Conservation (phyloP, 2,888 invertebrate species). For the Cephus pygmeus region DNA sequence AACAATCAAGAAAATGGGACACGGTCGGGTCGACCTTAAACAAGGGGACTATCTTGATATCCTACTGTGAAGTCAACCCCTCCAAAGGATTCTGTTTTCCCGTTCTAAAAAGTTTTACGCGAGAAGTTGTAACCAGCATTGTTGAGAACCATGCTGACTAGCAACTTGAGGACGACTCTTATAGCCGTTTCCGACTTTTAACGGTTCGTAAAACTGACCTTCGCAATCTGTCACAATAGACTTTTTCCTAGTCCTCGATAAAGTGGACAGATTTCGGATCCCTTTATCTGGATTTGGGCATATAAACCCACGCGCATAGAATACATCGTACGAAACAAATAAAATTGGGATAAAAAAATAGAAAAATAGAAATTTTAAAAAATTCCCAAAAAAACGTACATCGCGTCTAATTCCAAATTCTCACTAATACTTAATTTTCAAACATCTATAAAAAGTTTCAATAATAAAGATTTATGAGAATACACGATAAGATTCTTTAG, state of each 20-base stretch:
- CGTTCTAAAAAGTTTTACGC: not conserved
- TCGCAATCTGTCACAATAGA: not conserved
- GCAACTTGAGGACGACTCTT: not conserved
- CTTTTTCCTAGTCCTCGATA: not conserved
- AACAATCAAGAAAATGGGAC: not conserved
- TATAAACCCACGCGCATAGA: not conserved
- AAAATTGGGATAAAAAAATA: not conserved
- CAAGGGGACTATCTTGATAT: not conserved
- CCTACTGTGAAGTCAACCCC: not conserved
- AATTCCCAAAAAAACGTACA: not conserved
- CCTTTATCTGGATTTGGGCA: not conserved
- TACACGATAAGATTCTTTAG: not conserved
- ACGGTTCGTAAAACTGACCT: constrained; percentile 19
- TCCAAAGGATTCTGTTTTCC: not conserved
- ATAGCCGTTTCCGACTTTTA: constrained; percentile 13
- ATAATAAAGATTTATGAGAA: not conserved
- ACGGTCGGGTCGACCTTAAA: not conserved
- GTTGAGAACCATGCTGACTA: not conserved
- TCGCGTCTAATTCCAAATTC: not conserved
- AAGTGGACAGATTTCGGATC: constrained; percentile 13
- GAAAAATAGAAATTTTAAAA: not conserved
- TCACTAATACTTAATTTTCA: not conserved
- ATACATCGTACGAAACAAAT: not conserved
- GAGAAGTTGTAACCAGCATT: not conserved
- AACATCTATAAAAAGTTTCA: not conserved